Base-by-base conservation (phyloP, 2,888 invertebrate genomes). In the Cremastinae sp. region DNA sequence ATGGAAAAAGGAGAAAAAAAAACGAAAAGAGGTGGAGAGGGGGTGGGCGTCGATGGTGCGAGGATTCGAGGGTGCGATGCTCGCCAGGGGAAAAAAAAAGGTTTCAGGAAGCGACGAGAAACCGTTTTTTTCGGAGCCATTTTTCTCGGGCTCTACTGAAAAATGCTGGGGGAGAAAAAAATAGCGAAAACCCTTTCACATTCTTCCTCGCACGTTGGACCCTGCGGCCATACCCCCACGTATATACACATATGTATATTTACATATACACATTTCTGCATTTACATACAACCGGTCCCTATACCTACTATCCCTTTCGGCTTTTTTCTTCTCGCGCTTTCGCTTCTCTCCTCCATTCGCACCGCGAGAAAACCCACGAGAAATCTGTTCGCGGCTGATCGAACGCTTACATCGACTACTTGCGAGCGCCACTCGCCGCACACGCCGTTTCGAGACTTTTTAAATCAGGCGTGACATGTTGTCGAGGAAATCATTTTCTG, bases 111-210 rank as follows among this genome's bases (percentile, higher is more conserved):
- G 64, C 73, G 65, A 61, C 64, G 76, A 69, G 68, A 64, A 69
- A 76, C 73, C 73, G 68, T 69, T 76, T 54, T n/a, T 76, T 76
- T 73, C 69, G 76, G 20, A 69, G 49, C 64, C 71, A 79, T 79
- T 79, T 78, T 78, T 78, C 75, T 75, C 61, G 62, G 61, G 65
- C 54, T 62, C 61, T 56, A 66, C 70, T 78, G 79, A 79, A 79
- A 80, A 80, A 80, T 77, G 61, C 51, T 36, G 47, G 61, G 56
- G 49, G 12, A 9, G 14, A 43, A 56, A 68, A 68, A 65, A 65
- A 53, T 59, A n/a, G 12, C 28, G 58, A 64, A 68, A 58, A 56
- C 62, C 43, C 61, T 66, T 41, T 28, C 14, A 51, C 51, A 36
- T 14, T 43, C 61, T 22, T 62, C 28, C 47, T 20, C 51, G 43